phyloP scores from a whole-genome alignment of 2,888 invertebrate genomes.

The Temnothorax rugatulus region DNA sequence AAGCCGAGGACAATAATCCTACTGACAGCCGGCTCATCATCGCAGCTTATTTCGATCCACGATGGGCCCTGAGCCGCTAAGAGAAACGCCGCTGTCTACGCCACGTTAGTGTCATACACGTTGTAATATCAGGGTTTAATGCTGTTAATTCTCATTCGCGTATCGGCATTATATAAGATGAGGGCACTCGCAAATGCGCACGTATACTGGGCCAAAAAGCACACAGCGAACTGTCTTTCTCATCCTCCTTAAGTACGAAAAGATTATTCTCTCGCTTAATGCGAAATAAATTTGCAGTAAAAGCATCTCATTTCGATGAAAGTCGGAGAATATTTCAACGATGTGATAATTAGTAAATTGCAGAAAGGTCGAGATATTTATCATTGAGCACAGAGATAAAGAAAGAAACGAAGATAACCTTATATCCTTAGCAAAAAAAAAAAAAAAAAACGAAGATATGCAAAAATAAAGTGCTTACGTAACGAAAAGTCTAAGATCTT shows the following conservation, averaged over 20 bases:
- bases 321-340: background rate
- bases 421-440: background rate
- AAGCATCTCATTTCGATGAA: slow-evolving; percentile 28
- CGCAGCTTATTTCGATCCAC: slow-evolving; percentile 81
- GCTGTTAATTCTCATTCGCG: slow-evolving; percentile 64
- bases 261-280: slow-evolving; percentile 11
- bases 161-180: background rate
- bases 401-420: too few species aligned
- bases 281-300: slow-evolving; percentile 23
- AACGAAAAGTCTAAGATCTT: slow-evolving; percentile 23
- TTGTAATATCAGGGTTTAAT: slow-evolving; percentile 67
- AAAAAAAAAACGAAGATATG: slow-evolving; percentile 7
- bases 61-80: slow-evolving; percentile 69
- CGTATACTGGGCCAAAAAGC: background rate
- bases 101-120: slow-evolving; percentile 60
- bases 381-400: slow-evolving; percentile 17
- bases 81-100: slow-evolving; percentile 65
- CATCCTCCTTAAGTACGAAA: background rate
- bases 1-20: slow-evolving; percentile 86
- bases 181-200: background rate
- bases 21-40: slow-evolving; percentile 84
- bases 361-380: slow-evolving; percentile 35
- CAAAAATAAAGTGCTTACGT: slow-evolving; percentile 31
- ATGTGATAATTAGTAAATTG: slow-evolving; percentile 41
- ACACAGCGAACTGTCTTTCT: background rate